These are phyloP conservation scores for Mimas tiliae DNA, from an alignment of 2,888 invertebrate species.

Conservation along the genomic window DNA sequence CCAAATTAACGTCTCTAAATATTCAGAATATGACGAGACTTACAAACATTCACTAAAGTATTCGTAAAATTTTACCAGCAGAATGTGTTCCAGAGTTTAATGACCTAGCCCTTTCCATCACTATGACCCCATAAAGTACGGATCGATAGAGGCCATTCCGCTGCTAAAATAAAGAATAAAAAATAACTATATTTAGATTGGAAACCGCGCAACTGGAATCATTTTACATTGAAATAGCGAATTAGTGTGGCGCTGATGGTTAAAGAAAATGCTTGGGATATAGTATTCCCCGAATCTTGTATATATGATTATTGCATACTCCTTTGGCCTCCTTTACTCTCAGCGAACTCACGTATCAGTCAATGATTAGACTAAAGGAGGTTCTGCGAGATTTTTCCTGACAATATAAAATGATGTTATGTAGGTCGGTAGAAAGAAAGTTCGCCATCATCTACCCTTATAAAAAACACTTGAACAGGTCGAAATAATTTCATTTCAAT, in stretches of 20 bases:
- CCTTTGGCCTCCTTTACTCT: no score
- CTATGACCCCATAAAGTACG: conserved; percentile 18
- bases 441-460: no score
- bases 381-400: no score
- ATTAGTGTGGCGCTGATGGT: background rate
- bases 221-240: background rate
- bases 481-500: no score
- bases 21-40: conserved; percentile 7
- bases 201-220: background rate
- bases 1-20: conserved; percentile 1
- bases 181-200: conserved; percentile 9
- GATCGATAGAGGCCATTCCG: conserved; percentile 21
- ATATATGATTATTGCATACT: no score
- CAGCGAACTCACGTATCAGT: no score
- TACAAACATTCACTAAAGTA: conserved; percentile 8
- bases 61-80: background rate
- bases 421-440: no score
- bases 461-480: no score
- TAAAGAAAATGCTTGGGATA: background rate
- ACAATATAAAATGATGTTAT: no score
- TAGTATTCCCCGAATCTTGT: no score
- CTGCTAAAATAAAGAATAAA: background rate
- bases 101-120: conserved; percentile 18
- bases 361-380: no score
- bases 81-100: conserved; percentile 16